Base-by-base conservation (phyloP, 2,797 vertebrate genomes). In the Chrosomus eos region DNA sequence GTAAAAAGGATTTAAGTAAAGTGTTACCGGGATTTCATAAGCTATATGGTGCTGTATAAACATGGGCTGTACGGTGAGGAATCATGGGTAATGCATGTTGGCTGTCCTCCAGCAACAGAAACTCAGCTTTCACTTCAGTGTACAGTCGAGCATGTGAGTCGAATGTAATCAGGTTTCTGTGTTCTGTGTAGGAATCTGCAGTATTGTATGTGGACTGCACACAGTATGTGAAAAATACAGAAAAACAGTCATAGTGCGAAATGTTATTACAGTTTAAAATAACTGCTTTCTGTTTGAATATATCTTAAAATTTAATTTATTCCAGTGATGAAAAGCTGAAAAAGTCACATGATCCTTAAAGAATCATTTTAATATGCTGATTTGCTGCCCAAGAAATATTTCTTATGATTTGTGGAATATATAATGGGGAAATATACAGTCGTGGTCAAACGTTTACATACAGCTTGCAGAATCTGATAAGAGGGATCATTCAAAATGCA, bases 21-120 rank as follows among this genome's bases (percentile, higher is more conserved):
- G 60, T 3, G 60, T 62, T 28, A 28, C 2, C 60, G 16, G 13
- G 26, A 53, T 53, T 33, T 33, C 16, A 31, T 21, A 28, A 45
- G 71, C 26, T 7, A 74, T 33, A 31, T 23, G 45, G 72, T 3
- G 72, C 45, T 23, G 71, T 33, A 33, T 31, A 36, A 13, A 51
- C 21, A 43, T n/a, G 28, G 23, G 31, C 28, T 40, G 51, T 23
- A 14, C 64, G 60, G 14, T 2, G 18, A 51, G 43, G 80, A 64
- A 82, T 82, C 40, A 74, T 82, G 80, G 68, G 80, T 82, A 82
- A 60, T 82, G 68, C 38, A 60, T 60, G 68, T 13, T 88, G 85
- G 88, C 85, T 80, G 80, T 77, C 53, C 77, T 85, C 76, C 83
- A 86, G 71, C 45, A 78, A 33, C 70, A 28, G 53, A 67, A 79